Evolutionary conservation across 2,113 vertebrate genomes (phyloP), one percentile per base, ranked within the genome.

Genomic region (Mormyrus iriodes): DNA sequence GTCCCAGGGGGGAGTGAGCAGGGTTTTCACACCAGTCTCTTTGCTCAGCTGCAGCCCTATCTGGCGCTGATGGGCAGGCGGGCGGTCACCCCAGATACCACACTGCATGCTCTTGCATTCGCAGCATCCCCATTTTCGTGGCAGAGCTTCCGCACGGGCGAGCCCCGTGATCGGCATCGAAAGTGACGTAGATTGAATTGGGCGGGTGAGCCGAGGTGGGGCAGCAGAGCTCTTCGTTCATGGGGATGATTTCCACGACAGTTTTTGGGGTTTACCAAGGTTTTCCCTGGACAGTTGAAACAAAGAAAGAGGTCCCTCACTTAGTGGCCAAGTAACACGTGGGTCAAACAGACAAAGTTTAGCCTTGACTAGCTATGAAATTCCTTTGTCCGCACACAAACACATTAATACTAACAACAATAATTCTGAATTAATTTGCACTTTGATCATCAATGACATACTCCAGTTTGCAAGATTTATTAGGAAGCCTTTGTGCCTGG

Each of bases 91-190:
- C 61, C 12, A 10, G 61, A 69, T n/a, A 48, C 46, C 46, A 8
- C 2, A 8, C 46, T 48, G 44, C 46, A 7, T 8, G 46, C 61
- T 69, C 61, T 69, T n/a, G 3, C 93, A 90, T 58, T 58, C n/a
- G 92, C 93, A 91, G 93, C 93, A 91, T 91, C 2, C 90, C 92
- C 92, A 91, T 93, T 94, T 94, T 93, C 92, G 92, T 92, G 91
- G 91, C 90, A 88, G 90, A 85, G 90, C 92, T 94, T 93, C 93
- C 93, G 93, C 95, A 93, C 94, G 94, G 95, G 93, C 94, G 93
- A 89, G 88, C 91, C 85, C 90, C 90, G 49, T 88, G 87, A 90
- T 39, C 58, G 10, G 88, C 86, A 90, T 90, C 24, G 31, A 52
- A 88, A 55, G 9, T 24, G 48, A 89, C 88, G 24, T 87, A 85